Conservation (phyloP, 2,113 vertebrate genomes). For the Rhea pennata region DNA sequence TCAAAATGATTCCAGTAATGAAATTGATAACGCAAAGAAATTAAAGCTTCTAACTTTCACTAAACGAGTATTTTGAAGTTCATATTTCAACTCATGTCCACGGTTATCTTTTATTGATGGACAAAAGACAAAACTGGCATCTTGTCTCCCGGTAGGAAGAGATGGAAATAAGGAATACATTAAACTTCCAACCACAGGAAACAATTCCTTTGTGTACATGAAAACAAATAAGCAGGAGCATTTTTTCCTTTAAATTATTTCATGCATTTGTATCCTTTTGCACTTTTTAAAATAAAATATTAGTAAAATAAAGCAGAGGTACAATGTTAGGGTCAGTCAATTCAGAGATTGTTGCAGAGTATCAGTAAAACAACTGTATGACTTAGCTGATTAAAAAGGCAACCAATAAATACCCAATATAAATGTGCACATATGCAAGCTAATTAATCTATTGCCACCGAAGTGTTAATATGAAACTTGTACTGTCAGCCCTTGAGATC, state of each 20-base stretch:
- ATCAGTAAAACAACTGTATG: background rate
- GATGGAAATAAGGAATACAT: background rate
- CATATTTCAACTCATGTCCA: background rate
- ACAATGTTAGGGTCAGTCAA: background rate
- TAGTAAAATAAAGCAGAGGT: background rate
- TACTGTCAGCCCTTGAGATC: background rate
- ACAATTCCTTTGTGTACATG: background rate
- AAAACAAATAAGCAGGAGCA: background rate
- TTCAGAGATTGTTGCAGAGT: background rate
- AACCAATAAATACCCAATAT: background rate
- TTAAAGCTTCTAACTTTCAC: background rate
- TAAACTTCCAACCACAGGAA: background rate
- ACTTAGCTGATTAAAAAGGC: background rate
- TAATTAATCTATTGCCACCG: background rate
- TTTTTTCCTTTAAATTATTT: background rate
- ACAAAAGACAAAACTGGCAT: background rate
- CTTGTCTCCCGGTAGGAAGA: background rate
- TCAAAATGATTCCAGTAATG: background rate
- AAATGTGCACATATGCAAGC: background rate
- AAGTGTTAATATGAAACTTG: background rate
- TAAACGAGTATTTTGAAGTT: background rate
- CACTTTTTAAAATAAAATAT: background rate
- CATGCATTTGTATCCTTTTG: background rate
- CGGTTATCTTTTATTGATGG: background rate
- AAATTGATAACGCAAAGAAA: background rate